phyloP scores from a whole-genome alignment of 2,113 vertebrate genomes.

The Cromileptes altivelis region DNA sequence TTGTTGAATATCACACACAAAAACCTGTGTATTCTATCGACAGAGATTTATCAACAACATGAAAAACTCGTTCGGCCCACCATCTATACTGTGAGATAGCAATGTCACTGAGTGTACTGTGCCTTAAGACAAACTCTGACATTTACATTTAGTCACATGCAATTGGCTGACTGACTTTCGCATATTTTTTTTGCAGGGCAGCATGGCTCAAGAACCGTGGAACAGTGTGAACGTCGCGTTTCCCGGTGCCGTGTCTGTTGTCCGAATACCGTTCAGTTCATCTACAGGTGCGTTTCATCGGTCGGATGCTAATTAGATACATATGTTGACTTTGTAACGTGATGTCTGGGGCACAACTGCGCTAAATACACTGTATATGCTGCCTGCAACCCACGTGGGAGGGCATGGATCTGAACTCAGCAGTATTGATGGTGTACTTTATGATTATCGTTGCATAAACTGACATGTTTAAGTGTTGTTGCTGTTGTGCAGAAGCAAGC shows the following conservation, averaged over 20 bases:
- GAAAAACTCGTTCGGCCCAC: too few relatives aligned
- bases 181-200: not conserved
- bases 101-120: not conserved
- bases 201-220: slow-evolving; percentile 68
- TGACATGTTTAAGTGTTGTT: not conserved
- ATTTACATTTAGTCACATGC: not conserved
- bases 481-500: slow-evolving; percentile 19
- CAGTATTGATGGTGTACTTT: not conserved
- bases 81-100: too few relatives aligned
- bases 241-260: slow-evolving; percentile 55
- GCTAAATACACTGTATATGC: too few relatives aligned
- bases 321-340: accelerated
- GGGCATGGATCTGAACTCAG: too few relatives aligned
- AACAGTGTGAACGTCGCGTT: slow-evolving; percentile 65
- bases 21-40: too few relatives aligned
- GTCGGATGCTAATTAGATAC: accelerated
- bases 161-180: slow-evolving; percentile 65
- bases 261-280: slow-evolving; percentile 33
- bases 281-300: slow-evolving; percentile 41
- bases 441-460: not conserved
- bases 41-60: too few relatives aligned
- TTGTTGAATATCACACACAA: too few relatives aligned
- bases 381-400: slow-evolving; percentile 27
- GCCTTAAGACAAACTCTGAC: slow-evolving; percentile 58
- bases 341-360: not conserved